These are phyloP conservation scores for Rhagonycha fulva DNA, from an alignment of 2,888 invertebrate species.

Conservation along the genomic window DNA sequence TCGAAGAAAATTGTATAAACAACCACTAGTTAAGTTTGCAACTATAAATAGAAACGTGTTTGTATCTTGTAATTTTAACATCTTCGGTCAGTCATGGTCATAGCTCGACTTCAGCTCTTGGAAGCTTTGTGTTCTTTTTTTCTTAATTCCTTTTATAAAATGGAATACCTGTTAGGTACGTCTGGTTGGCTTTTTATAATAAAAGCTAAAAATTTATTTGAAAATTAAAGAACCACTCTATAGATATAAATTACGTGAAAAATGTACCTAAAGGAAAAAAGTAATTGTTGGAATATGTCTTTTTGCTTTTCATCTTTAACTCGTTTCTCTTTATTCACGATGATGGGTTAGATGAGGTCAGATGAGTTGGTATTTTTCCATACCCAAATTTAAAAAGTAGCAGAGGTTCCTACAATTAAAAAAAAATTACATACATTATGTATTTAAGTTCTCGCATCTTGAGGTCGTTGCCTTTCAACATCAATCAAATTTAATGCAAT, in stretches of 20 bases:
- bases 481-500: slow-evolving; percentile 9
- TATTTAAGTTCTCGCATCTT: background rate
- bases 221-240: background rate
- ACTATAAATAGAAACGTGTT: slow-evolving; percentile 33
- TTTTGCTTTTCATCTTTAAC: background rate
- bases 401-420: background rate
- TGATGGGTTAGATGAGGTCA: background rate
- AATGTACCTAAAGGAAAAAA: background rate
- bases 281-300: background rate
- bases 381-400: background rate
- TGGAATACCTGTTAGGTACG: background rate
- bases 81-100: slow-evolving; percentile 29
- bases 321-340: background rate
- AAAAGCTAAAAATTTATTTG: background rate
- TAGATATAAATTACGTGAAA: background rate
- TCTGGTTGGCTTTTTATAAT: background rate
- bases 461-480: slow-evolving; percentile 15
- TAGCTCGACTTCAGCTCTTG: slow-evolving; percentile 13
- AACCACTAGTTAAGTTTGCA: slow-evolving; percentile 24
- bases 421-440: background rate
- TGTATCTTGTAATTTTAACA: slow-evolving; percentile 31
- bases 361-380: background rate
- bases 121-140: slow-evolving; percentile 2
- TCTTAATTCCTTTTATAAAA: background rate
- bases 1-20: slow-evolving; percentile 28